phyloP scores from a whole-genome alignment of 2,888 invertebrate genomes.

The Phyto melanocephala region DNA sequence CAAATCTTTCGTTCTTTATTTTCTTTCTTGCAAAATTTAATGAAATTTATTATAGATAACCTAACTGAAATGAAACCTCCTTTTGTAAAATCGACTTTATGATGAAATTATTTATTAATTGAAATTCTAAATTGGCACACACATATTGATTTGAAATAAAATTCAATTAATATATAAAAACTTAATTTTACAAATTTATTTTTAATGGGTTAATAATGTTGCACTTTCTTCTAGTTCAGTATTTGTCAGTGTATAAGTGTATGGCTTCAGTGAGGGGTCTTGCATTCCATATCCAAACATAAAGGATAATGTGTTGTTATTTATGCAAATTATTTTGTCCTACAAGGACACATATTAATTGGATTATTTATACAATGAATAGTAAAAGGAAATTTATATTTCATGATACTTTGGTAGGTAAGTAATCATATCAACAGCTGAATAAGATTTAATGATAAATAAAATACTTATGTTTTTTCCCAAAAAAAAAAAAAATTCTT shows the following conservation, averaged over 20 bases:
- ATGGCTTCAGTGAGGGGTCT: constrained; percentile 11
- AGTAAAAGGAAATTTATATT: constrained; percentile 17
- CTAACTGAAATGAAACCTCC: too few relatives aligned
- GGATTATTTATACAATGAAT: constrained; percentile 23
- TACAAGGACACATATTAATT: constrained; percentile 49
- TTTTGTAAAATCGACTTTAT: too few relatives aligned
- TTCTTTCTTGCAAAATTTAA: too few relatives aligned
- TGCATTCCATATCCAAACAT: constrained; percentile 25
- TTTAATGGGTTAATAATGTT: constrained; percentile 32
- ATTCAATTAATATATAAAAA: too few relatives aligned
- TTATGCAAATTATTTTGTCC: constrained; percentile 39
- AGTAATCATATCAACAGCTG: neutral
- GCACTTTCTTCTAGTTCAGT: neutral
- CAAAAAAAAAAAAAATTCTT: neutral
- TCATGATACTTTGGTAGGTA: neutral
- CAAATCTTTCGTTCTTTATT: too few relatives aligned
- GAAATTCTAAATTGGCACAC: too few relatives aligned
- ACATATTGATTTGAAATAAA: too few relatives aligned
- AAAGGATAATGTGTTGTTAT: constrained; percentile 29
- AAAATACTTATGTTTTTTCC: neutral
- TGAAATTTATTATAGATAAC: too few relatives aligned
- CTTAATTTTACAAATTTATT: neutral
- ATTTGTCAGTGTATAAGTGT: neutral
- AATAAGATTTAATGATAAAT: neutral
- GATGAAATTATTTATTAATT: too few relatives aligned